Percentiles rank a stretch among this genome's conserved stretches.
Evolutionary conservation across 2,113 vertebrate species (phyloP).

Genomic region (Phalacrocorax pelagicus): DNA sequence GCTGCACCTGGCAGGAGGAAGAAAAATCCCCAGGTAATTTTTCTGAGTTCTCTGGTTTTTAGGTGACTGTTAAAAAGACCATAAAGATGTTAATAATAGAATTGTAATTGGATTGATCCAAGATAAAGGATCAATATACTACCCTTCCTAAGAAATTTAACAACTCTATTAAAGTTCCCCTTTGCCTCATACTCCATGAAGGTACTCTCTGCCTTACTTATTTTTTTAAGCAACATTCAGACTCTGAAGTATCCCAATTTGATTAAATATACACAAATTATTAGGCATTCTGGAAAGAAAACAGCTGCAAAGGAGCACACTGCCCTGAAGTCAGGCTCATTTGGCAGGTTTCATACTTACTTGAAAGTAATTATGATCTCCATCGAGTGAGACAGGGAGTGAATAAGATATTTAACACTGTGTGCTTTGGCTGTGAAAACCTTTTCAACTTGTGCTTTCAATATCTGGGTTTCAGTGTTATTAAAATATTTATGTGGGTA

Average conservation of each 20-base stretch:
- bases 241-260: neutral
- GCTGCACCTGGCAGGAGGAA: neutral
- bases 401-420: conserved; percentile 16
- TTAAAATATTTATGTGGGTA: conserved; percentile 31
- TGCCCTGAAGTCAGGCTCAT: conserved; percentile 35
- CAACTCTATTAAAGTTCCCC: neutral
- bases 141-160: neutral
- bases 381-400: neutral
- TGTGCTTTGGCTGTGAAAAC: conserved; percentile 10
- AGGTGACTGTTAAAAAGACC: conserved; percentile 9
- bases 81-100: conserved; percentile 41
- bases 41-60: conserved; percentile 16
- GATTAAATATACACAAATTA: conserved; percentile 41
- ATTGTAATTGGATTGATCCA: neutral
- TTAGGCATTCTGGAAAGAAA: conserved; percentile 13
- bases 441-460: conserved; percentile 36
- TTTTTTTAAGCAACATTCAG: neutral
- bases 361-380: conserved; percentile 56
- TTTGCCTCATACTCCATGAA: neutral
- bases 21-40: conserved; percentile 31
- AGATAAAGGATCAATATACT: neutral
- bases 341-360: conserved; percentile 43
- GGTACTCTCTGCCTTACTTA: neutral
- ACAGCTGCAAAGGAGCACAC: conserved; percentile 18
- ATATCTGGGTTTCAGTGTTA: conserved; percentile 9